Conservation (phyloP, 2,888 invertebrate genomes). For the Colletes collaris region DNA sequence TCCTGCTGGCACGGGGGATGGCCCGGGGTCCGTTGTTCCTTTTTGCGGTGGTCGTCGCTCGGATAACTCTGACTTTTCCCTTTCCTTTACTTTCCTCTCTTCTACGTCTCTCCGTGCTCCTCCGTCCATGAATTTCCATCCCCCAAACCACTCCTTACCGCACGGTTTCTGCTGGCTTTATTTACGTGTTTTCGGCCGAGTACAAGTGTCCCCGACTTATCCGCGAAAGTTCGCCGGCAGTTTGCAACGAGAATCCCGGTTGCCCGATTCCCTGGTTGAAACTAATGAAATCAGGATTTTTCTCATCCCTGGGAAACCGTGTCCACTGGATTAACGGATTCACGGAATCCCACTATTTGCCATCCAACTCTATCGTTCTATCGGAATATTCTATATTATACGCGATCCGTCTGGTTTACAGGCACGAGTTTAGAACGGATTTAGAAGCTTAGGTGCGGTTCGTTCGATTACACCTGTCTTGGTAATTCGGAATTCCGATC, state of each 20-base stretch:
- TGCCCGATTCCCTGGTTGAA: constrained; percentile 28
- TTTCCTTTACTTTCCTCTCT: constrained; percentile 2
- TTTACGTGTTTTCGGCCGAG: constrained; percentile 69
- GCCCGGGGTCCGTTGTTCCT: constrained; percentile 50
- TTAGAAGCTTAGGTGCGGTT: not conserved
- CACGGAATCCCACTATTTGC: not conserved
- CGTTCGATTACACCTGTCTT: too few relatives aligned
- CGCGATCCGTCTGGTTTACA: constrained; percentile 11
- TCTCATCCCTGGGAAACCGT: not conserved
- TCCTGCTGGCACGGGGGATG: constrained; percentile 64
- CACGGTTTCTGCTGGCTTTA: constrained; percentile 47
- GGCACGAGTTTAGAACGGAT: constrained; percentile 11
- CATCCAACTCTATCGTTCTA: constrained; percentile 18
- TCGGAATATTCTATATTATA: constrained; percentile 27
- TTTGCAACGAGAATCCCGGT: constrained; percentile 43
- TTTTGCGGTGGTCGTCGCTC: constrained; percentile 69
- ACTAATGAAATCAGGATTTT: constrained; percentile 45
- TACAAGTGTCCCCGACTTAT: constrained; percentile 56
- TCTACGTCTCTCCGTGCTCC: not conserved
- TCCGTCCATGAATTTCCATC: constrained; percentile 40
- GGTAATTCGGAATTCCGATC: too few relatives aligned
- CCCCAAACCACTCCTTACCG: constrained; percentile 19
- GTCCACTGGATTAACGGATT: constrained; percentile 1
- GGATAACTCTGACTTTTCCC: constrained; percentile 59
- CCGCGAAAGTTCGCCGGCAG: constrained; percentile 41